Base-by-base conservation (phyloP, 2,888 invertebrate species). In the Neoaliturus tenellus region DNA sequence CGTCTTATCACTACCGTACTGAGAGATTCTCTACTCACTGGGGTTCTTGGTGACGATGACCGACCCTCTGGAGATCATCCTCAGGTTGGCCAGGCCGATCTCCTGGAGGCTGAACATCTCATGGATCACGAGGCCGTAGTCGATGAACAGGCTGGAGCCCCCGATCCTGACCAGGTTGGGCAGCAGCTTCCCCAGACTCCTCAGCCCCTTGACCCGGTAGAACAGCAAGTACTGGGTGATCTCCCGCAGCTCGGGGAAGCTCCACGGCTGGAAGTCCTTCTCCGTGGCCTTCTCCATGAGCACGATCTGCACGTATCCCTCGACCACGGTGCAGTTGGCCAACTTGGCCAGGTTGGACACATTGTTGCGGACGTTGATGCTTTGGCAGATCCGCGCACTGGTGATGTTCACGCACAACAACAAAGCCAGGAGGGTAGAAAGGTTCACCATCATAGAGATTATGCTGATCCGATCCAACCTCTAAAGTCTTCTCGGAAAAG, bases 81-180 rank as follows among this genome's bases (percentile, higher is more conserved):
- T 91, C 62, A 98, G 91, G 51, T 93, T 94, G 81, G 91, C 92
- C 12, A 97, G 92, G 39, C 96, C 97, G 84, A 98, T 93, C 94
- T 96, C 89, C 85, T 87, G 86, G 48, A 93, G 90, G 85, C 91
- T 90, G 87, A 91, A 90, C 92, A 97, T 97, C 91, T 98, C 97
- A 91, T 95, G 98, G 85, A 97, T 93, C 87, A 98, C 94, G 85
- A 99, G 92, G 6, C 98, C 96, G 90, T 96, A 98, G 90, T 95
- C 95, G 86, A 93, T 90, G 90, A 98, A 95, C 35, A 97, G 92
- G 86, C 93, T 93, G 89, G 95, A 94, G 55, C 99, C 99, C 28
- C 99, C 94, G 87, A 99, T 98, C 84, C 99, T 96, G 80, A 96
- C 92, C 89, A 99, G 92, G 91, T 99, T 98, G 73, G 99, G 99